phyloP scores from a whole-genome alignment of 2,888 invertebrate genomes.

The Cheilosia vulpina region DNA sequence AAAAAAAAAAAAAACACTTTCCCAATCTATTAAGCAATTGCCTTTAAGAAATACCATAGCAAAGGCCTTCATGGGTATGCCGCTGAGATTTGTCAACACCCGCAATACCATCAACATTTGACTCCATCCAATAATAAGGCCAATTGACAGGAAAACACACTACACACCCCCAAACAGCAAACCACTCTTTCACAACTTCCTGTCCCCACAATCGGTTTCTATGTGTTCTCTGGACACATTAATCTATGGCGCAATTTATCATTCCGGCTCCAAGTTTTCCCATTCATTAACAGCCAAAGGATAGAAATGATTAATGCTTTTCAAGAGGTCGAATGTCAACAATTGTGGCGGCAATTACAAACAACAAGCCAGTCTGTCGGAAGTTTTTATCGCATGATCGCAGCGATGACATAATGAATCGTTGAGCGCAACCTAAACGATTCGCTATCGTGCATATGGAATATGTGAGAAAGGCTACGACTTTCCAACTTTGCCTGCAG shows the following conservation, averaged over 20 bases:
- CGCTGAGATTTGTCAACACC: neutral
- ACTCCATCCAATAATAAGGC: neutral
- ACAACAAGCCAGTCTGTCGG: conserved; percentile 56
- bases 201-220: conserved; percentile 17
- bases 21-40: too few relatives aligned
- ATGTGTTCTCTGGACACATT: neutral
- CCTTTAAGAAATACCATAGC: too few relatives aligned
- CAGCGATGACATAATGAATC: conserved; percentile 49
- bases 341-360: conserved; percentile 69
- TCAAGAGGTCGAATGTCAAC: conserved; percentile 61
- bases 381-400: conserved; percentile 48
- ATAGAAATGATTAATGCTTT: conserved; percentile 62
- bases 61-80: neutral
- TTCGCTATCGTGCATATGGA: conserved; percentile 5
- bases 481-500: too few relatives aligned
- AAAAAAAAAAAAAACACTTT: too few relatives aligned
- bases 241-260: conserved; percentile 45
- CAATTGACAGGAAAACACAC: conserved; percentile 17
- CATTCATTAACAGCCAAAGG: conserved; percentile 60
- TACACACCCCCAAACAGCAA: neutral
- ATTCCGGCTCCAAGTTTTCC: conserved; percentile 38
- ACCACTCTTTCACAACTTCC: conserved; percentile 2
- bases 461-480: too few relatives aligned
- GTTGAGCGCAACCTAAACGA: conserved; percentile 24
- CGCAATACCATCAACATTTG: neutral